A percentile compares a stretch with the other conserved stretches of the same genome.
Conservation (phyloP, 2,888 invertebrate genomes). For the Oxytorus armatus region DNA sequence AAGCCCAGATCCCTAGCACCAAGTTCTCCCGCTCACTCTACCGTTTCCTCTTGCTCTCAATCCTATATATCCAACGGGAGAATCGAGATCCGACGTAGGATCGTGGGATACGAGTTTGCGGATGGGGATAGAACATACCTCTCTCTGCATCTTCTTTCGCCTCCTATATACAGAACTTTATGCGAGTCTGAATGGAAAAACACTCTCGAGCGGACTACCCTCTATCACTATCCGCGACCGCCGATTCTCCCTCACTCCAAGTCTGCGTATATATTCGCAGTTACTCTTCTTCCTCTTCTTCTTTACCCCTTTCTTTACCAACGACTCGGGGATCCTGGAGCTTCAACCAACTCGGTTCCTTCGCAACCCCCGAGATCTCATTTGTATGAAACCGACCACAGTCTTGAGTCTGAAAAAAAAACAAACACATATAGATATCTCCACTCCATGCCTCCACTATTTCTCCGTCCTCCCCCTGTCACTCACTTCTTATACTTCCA, state of each 20-base stretch:
- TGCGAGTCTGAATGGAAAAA: conserved; percentile 82
- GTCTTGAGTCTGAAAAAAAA: conserved; percentile 53
- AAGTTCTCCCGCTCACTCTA: conserved; percentile 59
- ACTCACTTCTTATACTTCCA: conserved; percentile 64
- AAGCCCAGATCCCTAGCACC: conserved; percentile 64
- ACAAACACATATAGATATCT: conserved; percentile 11
- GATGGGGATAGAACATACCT: conserved; percentile 59
- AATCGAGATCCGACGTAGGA: conserved; percentile 69
- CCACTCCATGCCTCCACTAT: conserved; percentile 66
- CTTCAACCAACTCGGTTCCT: conserved; percentile 28
- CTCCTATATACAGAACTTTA: conserved; percentile 79
- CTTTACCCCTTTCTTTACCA: conserved; percentile 52
- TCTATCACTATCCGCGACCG: conserved; percentile 59
- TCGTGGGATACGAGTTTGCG: conserved; percentile 42
- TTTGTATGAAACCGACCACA: conserved; percentile 79
- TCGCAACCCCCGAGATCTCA: conserved; percentile 75
- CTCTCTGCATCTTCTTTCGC: conserved; percentile 34
- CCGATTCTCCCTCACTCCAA: conserved; percentile 57
- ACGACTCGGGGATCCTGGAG: conserved; percentile 12
- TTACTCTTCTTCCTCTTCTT: conserved; percentile 46
- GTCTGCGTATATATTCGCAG: conserved; percentile 56
- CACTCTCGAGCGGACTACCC: conserved; percentile 80
- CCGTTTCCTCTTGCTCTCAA: conserved; percentile 65
- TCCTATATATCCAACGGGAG: conserved; percentile 66
- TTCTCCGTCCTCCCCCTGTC: conserved; percentile 68